phyloP scores from a whole-genome alignment of 1,140 invertebrate species.

The Apis laboriosa region DNA sequence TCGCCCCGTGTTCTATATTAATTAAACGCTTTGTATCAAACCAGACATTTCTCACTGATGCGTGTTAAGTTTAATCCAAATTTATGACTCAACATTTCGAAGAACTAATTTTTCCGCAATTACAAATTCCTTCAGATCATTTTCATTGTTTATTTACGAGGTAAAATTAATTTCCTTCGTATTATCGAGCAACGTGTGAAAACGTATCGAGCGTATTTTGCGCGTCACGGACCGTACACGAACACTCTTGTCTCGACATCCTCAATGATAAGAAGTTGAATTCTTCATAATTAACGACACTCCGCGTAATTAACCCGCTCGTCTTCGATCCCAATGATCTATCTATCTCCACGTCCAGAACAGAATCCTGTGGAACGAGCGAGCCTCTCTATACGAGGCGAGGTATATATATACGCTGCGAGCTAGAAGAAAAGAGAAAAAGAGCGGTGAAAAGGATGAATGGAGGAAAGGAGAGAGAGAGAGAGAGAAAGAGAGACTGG shows the following conservation, averaged over 20 bases:
- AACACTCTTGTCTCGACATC: background rate
- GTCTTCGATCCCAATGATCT: slow-evolving; percentile 42
- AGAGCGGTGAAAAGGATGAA: background rate
- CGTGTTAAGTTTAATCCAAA: background rate
- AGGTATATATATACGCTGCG: no score
- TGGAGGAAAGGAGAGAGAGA: background rate
- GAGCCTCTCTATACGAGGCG: no score
- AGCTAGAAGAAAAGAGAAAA: background rate
- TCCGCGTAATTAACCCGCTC: slow-evolving; percentile 43
- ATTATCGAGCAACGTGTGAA: background rate
- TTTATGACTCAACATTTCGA: background rate
- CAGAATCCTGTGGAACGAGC: slow-evolving; percentile 2
- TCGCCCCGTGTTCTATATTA: background rate
- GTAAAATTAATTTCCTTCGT: background rate
- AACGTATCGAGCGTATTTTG: background rate
- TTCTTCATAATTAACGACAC: slow-evolving; percentile 42
- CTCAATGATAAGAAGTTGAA: background rate
- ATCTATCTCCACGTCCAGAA: background rate
- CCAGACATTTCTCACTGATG: background rate
- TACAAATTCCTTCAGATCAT: background rate
- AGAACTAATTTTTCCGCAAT: background rate
- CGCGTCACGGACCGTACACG: background rate
- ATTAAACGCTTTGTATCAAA: background rate
- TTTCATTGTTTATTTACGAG: background rate
- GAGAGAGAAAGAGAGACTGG: background rate